phyloP scores from a whole-genome alignment of 1,140 invertebrate species.

The Pygmarrhopalites habei region DNA sequence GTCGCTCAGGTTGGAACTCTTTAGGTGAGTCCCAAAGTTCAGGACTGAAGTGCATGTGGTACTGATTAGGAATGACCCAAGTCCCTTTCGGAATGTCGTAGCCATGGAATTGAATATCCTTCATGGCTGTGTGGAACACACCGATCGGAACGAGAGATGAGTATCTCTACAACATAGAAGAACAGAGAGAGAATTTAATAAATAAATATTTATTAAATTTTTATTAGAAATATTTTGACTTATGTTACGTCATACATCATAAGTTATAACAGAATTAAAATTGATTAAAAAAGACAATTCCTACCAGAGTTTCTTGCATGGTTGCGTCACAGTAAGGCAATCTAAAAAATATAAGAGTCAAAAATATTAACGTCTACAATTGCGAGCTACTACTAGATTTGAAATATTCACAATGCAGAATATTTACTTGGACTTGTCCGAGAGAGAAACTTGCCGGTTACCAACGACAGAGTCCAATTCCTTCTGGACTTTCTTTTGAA shows the following conservation, averaged over 20 bases:
- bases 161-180: too few species aligned
- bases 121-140: conserved; percentile 6
- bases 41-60: neutral
- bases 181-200: too few species aligned
- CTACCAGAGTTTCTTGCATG: conserved; percentile 24
- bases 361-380: too few species aligned
- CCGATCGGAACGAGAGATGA: conserved; percentile 14
- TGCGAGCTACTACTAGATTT: too few species aligned
- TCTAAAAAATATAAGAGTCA: conserved; percentile 10
- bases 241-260: too few species aligned
- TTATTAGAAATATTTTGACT: too few species aligned
- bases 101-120: conserved; percentile 21
- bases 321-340: conserved; percentile 22
- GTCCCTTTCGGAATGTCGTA: conserved; percentile 32
- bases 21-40: conserved; percentile 1
- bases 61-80: neutral
- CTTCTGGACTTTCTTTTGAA: conserved; percentile 12
- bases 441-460: neutral
- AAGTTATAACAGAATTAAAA: too few species aligned
- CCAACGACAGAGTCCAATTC: conserved; percentile 1
- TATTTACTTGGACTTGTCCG: conserved; percentile 6
- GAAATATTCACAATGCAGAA: too few species aligned
- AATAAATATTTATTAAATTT: too few species aligned
- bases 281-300: too few species aligned
- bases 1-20: conserved; percentile 7